Evolutionary conservation across 2,888 invertebrate genomes (phyloP), one percentile per base, ranked within the genome.

Genomic region (Dryobotodes eremita): DNA sequence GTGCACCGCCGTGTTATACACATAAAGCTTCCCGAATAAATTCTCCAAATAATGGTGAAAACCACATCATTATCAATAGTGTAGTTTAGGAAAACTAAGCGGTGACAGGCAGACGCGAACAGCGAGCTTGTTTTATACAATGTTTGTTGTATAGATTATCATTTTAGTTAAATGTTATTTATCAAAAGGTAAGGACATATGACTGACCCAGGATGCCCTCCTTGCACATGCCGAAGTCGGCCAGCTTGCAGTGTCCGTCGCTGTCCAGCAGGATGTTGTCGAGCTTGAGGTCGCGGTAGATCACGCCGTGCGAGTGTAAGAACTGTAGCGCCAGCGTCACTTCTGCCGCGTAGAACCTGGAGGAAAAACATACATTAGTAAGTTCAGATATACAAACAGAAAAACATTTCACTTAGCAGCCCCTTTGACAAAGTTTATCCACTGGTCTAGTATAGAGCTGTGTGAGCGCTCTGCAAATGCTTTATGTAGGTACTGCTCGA

Each of bases 151-250:
- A 50, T 5, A 17, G 5, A n/a, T n/a, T n/a, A n/a, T n/a, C n/a
- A n/a, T n/a, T 57, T n/a, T 57, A n/a, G 13, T 13, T 57, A 13
- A n/a, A 15, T 26, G 59, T 17, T 61, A 26, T 61, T 26, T 2
- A 26, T 61, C 17, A 26, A 26, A 55, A 55, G 2, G 7, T 10
- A 31, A 61, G 26, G 3, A 4, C 17, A 17, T 6, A n/a, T n/a
- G 61, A 61, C 91, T 82, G 55, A 96, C 96, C 96, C 72, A 97
- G 94, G 91, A 99, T 99, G 73, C 98, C 98, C 95, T 99, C 99
- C 96, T 99, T 99, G 97, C 99, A 99, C 99, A 99, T 99, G 92
- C 99, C 99, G 95, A 99, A 99, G 96, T 99, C 99, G 2, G 99
- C 99, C 77, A 99, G 97, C 96, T 99, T 99, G 96, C 99, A 99